Evolutionary conservation across 2,113 vertebrate genomes (phyloP), one percentile per base, ranked within the genome.

Genomic region (Phoenicopterus ruber): DNA sequence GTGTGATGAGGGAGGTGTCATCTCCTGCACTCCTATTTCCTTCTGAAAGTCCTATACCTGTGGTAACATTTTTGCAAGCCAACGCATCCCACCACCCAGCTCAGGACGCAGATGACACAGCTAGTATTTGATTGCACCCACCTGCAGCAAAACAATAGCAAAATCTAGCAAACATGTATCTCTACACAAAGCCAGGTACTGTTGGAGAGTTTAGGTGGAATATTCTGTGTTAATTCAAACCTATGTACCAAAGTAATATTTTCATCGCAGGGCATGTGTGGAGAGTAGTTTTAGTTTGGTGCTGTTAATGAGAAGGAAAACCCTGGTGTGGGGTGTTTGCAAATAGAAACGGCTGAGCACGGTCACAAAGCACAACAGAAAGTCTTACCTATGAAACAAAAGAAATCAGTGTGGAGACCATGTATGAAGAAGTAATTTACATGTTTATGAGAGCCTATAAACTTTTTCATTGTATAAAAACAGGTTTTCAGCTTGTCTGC

Each of bases 381-480:
- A 62, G 24, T 59, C 82, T 66, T 78, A 32, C 40, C 38, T 52
- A 66, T 31, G 36, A 94, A 95, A 91, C 55, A 93, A 80, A 95
- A 92, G n/a, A 90, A 88, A 81, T 91, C 31, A 58, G 40, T 32
- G 90, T 70, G 62, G 58, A 92, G 83, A 78, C 85, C 5, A 7
- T 61, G 49, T 72, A 44, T 40, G 73, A 62, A 92, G 42, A 85
- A 91, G 42, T 61, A 87, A 88, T 93, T 91, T 84, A 62, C 79
- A 90, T 94, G 76, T 92, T 95, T 83, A 89, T 74, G 46, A 87
- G 66, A 83, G 31, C 50, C 71, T 74, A 66, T 93, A 67, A 91
- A 65, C 9, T 91, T 97, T 87, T 92, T 92, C 86, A 58, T 95
- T 91, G 42, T 61, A 58, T 84, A 93, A 94, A 92, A 79, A 71